A percentile compares a stretch with the other conserved stretches of the same genome.
phyloP scores from a whole-genome alignment of 2,888 invertebrate genomes.

The Lasius platythorax region DNA sequence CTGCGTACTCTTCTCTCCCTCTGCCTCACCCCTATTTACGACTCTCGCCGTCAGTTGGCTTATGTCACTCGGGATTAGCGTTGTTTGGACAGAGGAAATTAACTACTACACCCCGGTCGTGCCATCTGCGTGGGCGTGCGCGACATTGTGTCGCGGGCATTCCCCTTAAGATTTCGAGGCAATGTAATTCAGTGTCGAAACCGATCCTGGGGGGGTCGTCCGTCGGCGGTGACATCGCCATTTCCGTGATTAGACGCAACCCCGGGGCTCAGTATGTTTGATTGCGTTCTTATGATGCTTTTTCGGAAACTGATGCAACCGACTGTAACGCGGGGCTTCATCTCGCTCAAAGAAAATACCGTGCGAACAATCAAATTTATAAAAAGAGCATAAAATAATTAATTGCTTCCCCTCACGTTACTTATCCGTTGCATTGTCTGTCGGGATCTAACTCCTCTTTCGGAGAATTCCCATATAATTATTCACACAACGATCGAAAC shows the following conservation, averaged over 20 bases:
- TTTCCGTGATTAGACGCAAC: constrained; percentile 75
- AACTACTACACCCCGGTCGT: constrained; percentile 81
- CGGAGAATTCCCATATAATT: not conserved
- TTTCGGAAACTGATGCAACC: constrained; percentile 47
- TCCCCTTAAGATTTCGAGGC: constrained; percentile 77
- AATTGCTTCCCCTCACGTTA: not conserved
- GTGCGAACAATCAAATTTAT: not conserved
- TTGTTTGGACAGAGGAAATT: constrained; percentile 86
- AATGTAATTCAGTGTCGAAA: constrained; percentile 76
- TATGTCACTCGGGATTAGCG: constrained; percentile 85
- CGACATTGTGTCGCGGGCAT: constrained; percentile 79
- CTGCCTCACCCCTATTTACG: constrained; percentile 56
- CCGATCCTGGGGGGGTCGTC: constrained; percentile 71
- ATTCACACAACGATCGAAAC: constrained; percentile 22
- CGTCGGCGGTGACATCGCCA: constrained; percentile 69
- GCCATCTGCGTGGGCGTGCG: constrained; percentile 81
- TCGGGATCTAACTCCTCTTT: not conserved
- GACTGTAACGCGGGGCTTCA: not conserved
- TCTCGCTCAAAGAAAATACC: not conserved
- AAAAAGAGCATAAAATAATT: not conserved
- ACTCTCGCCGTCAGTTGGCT: constrained; percentile 82
- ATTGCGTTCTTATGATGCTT: constrained; percentile 54
- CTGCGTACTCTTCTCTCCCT: not conserved
- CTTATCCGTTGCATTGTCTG: not conserved
- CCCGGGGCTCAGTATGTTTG: constrained; percentile 59